A percentile compares a stretch with the other conserved stretches of the same genome.
Conservation (phyloP, 2,888 invertebrate genomes). For the Alitta virens region DNA sequence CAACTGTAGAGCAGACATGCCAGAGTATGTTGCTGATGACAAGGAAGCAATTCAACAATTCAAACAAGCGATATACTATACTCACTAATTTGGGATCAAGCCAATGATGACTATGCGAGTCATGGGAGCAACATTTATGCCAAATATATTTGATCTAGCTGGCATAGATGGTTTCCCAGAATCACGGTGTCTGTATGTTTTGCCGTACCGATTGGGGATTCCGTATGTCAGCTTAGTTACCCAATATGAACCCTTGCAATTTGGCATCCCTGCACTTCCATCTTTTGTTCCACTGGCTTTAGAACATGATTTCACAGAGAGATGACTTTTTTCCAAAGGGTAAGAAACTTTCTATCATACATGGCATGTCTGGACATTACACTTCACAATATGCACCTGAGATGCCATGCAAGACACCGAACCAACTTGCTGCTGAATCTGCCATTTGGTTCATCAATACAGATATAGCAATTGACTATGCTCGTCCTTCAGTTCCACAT, state of each 20-base stretch:
- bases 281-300: neutral
- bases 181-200: neutral
- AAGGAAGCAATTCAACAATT: no score
- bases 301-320: neutral
- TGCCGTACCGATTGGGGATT: constrained; percentile 18
- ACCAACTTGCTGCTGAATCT: constrained; percentile 8
- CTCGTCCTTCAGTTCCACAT: constrained; percentile 26
- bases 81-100: no score
- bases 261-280: neutral
- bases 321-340: constrained; percentile 1
- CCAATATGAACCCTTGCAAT: neutral
- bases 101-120: no score
- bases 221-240: constrained; percentile 11
- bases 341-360: neutral
- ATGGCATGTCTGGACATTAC: neutral
- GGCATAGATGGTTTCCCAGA: constrained; percentile 8
- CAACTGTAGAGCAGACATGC: neutral
- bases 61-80: no score
- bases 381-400: neutral
- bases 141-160: constrained; percentile 16
- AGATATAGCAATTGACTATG: constrained; percentile 30
- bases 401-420: neutral
- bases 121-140: neutral
- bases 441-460: constrained; percentile 26
- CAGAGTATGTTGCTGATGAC: no score